A percentile compares a stretch with the other conserved stretches of the same genome.
Evolutionary conservation across 2,113 vertebrate genomes (phyloP).

Genomic region (Todiramphus saurophagus): DNA sequence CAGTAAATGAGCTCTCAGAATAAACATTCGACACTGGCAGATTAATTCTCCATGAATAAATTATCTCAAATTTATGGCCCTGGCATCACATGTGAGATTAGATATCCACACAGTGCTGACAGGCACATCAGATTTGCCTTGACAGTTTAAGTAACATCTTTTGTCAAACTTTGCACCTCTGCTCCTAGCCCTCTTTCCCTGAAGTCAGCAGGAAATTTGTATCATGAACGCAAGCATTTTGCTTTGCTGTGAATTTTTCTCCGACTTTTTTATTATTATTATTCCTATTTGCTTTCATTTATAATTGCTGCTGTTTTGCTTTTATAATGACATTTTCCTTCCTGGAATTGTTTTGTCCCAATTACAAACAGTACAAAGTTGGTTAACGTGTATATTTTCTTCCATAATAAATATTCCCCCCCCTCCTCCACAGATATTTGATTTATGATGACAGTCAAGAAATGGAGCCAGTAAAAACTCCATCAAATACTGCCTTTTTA

Average conservation of each 20-base stretch:
- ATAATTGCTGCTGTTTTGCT: not conserved
- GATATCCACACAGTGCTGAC: not conserved
- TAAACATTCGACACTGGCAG: not conserved
- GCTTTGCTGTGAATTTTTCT: not conserved
- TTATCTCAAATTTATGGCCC: not conserved
- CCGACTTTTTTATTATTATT: not conserved
- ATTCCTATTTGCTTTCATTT: not conserved
- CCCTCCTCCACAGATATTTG: not conserved
- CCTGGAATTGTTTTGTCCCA: not conserved
- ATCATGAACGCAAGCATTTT: not conserved
- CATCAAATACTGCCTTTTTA: not conserved
- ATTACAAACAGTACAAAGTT: not conserved
- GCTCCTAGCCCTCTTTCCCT: not conserved
- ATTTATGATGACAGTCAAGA: not conserved
- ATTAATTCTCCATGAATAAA: slow-evolving; percentile 41
- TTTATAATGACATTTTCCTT: not conserved
- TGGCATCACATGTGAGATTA: not conserved
- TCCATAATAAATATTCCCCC: not conserved
- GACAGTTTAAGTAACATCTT: slow-evolving; percentile 25
- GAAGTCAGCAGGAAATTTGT: slow-evolving; percentile 8
- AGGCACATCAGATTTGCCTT: not conserved
- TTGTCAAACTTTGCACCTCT: slow-evolving; percentile 14
- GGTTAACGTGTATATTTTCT: not conserved
- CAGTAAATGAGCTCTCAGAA: not conserved
- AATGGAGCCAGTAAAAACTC: not conserved